phyloP scores from a whole-genome alignment of 1,140 invertebrate genomes.

The Ectropis grisescens region DNA sequence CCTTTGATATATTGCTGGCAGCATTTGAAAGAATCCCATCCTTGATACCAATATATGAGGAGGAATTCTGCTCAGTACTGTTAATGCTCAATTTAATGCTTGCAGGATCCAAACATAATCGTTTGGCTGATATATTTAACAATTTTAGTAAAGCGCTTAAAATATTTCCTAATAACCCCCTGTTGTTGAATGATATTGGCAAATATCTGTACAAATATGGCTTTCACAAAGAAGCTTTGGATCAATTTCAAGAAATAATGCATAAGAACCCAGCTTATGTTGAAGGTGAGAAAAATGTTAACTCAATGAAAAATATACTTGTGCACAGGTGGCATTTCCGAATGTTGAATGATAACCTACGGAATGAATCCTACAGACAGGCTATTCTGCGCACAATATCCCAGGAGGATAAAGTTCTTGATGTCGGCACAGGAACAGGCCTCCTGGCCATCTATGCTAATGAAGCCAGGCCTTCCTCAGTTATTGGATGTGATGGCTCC shows the following conservation, averaged over 20 bases:
- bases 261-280: slow-evolving; percentile 31
- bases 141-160: slow-evolving; percentile 38
- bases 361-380: slow-evolving; percentile 76
- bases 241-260: slow-evolving; percentile 43
- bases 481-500: slow-evolving; percentile 78
- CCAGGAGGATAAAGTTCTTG: slow-evolving; percentile 72
- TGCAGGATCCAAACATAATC: slow-evolving; percentile 13
- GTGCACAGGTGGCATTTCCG: slow-evolving; percentile 86
- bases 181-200: slow-evolving; percentile 46
- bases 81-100: slow-evolving; percentile 27
- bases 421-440: slow-evolving; percentile 83
- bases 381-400: slow-evolving; percentile 74
- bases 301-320: slow-evolving; percentile 54
- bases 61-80: slow-evolving; percentile 34
- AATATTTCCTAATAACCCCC: slow-evolving; percentile 35
- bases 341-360: slow-evolving; percentile 82
- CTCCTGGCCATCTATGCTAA: slow-evolving; percentile 76
- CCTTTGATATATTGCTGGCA: slow-evolving; percentile 42
- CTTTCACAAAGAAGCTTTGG: slow-evolving; percentile 41
- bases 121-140: slow-evolving; percentile 40
- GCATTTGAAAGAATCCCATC: slow-evolving; percentile 39
- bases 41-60: slow-evolving; percentile 22
- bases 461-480: slow-evolving; percentile 66
- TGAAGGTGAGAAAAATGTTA: slow-evolving; percentile 51
- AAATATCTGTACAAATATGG: slow-evolving; percentile 43